Percentiles rank a stretch among this genome's conserved stretches.
These are phyloP conservation scores for Grallaria varia DNA, from an alignment of 2,113 vertebrate genomes.

Conservation along the genomic window DNA sequence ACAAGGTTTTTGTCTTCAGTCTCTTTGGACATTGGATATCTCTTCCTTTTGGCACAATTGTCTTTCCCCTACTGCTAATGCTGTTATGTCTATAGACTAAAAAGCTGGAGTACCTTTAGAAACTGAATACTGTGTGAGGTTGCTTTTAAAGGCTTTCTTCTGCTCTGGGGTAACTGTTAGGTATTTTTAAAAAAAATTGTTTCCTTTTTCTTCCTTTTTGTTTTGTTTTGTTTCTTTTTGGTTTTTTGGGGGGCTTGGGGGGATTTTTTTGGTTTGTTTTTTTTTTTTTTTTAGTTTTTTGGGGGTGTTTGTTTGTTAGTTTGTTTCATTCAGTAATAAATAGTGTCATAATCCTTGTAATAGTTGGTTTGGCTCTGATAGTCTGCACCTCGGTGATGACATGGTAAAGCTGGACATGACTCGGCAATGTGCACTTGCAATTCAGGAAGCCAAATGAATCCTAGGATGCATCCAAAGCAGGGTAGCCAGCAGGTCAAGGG, in stretches of 20 bases:
- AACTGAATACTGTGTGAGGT: neutral
- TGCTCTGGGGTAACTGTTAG: neutral
- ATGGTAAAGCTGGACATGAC: neutral
- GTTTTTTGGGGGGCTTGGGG: too few species aligned
- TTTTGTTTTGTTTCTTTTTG: too few species aligned
- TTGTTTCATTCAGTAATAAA: neutral
- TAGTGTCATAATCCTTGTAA: neutral
- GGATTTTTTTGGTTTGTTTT: too few species aligned
- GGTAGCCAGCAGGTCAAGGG: rapidly evolving
- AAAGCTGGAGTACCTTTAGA: neutral
- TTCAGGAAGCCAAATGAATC: rapidly evolving
- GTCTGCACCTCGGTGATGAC: neutral
- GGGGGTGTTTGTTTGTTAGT: too few species aligned
- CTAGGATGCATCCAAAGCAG: neutral
- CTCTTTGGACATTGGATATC: neutral
- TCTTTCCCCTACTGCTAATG: neutral
- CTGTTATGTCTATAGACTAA: neutral
- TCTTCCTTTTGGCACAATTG: neutral
- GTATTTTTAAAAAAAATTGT: neutral
- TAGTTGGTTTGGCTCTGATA: neutral
- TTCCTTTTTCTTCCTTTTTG: neutral
- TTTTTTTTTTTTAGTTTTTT: too few species aligned
- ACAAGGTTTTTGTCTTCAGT: neutral
- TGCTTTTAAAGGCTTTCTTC: neutral
- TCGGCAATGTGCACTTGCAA: rapidly evolving